Conservation (phyloP, 2,888 invertebrate species). For the Eupsilia transversa region DNA sequence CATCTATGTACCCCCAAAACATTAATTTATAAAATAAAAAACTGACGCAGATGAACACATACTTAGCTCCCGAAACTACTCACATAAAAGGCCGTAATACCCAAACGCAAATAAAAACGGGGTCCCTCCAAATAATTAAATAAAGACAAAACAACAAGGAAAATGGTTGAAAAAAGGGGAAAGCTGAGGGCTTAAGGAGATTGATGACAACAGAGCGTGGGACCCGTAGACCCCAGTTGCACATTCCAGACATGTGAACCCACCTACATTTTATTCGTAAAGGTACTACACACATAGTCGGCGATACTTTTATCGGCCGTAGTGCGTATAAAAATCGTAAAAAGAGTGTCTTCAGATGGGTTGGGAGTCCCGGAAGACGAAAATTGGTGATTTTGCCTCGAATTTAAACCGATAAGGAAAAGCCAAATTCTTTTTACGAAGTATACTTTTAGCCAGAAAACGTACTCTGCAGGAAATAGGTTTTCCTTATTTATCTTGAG, state of each 20-base stretch:
- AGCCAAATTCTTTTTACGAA: neutral
- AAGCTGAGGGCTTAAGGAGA: constrained; percentile 40
- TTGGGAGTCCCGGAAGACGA: neutral
- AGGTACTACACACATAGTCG: constrained; percentile 33
- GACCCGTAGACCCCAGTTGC: constrained; percentile 49
- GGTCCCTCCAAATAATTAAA: constrained; percentile 43
- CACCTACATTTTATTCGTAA: constrained; percentile 40
- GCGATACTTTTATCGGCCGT: constrained; percentile 35
- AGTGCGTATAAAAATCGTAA: constrained; percentile 39
- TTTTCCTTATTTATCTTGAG: neutral
- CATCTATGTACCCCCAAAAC: neutral
- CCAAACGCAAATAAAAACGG: constrained; percentile 22
- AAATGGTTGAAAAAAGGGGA: constrained; percentile 30
- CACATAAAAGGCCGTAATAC: constrained; percentile 5
- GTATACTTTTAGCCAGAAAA: neutral
- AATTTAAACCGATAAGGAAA: constrained; percentile 33
- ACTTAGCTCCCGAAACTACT: constrained; percentile 1
- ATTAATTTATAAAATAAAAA: neutral
- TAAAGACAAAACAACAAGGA: constrained; percentile 38
- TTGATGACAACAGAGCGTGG: constrained; percentile 38
- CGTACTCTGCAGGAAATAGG: neutral
- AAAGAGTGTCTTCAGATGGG: constrained; percentile 3
- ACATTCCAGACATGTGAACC: constrained; percentile 34
- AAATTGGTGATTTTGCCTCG: constrained; percentile 6
- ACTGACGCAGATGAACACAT: neutral